These are phyloP conservation scores for Labeo rohita DNA, from an alignment of 2,113 vertebrate species.

Conservation along the genomic window DNA sequence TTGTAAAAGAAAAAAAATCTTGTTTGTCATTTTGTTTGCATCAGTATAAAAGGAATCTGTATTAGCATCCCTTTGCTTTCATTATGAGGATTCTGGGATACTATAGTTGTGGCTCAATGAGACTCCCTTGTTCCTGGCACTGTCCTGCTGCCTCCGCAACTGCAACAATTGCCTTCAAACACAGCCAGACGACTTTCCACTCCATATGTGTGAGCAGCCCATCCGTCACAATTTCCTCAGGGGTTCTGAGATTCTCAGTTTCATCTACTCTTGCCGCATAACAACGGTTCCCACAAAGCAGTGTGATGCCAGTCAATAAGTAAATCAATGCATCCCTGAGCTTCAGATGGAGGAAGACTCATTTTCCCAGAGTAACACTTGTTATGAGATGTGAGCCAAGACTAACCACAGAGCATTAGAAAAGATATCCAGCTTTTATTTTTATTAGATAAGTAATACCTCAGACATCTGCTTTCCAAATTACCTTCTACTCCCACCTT, in stretches of 20 bases:
- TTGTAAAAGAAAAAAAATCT: background rate
- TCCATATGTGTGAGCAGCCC: conserved; percentile 32
- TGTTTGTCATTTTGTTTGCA: background rate
- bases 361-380: conserved; percentile 1
- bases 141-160: background rate
- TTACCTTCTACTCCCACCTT: background rate
- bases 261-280: conserved; percentile 35
- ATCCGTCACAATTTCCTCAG: conserved; percentile 45
- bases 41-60: background rate
- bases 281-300: conserved; percentile 25
- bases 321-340: conserved; percentile 38
- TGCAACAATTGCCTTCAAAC: conserved; percentile 10
- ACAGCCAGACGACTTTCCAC: conserved; percentile 28
- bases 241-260: conserved; percentile 30
- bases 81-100: conserved; percentile 5
- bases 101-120: background rate
- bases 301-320: conserved; percentile 32
- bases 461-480: conserved; percentile 16
- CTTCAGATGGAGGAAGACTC: background rate
- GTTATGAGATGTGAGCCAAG: conserved; percentile 27
- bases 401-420: conserved; percentile 15
- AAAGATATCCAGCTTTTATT: conserved; percentile 15
- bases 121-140: background rate
- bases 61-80: background rate
- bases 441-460: conserved; percentile 12